Evolutionary conservation across 2,888 invertebrate species (phyloP).

Genomic region (Amphipyra berbera): DNA sequence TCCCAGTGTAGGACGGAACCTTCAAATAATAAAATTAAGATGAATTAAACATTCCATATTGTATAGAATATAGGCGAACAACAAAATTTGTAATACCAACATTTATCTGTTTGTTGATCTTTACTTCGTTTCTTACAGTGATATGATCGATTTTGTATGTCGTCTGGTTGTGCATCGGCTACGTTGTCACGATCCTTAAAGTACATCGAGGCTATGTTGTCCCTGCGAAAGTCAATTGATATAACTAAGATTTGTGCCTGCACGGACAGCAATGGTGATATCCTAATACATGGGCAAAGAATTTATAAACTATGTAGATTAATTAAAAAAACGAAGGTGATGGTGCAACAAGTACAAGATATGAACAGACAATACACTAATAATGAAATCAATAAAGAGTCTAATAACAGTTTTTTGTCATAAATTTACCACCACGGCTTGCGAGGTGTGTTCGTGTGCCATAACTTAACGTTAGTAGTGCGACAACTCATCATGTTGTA

Average conservation of each 20-base stretch:
- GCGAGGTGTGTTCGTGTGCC: constrained; percentile 69
- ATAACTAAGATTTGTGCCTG: not conserved
- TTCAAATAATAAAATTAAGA: constrained; percentile 21
- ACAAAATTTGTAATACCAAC: constrained; percentile 27
- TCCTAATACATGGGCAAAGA: too few species aligned
- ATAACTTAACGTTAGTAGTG: constrained; percentile 78
- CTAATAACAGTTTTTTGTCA: too few species aligned
- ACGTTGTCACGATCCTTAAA: constrained; percentile 57
- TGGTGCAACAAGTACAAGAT: too few species aligned
- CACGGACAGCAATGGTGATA: too few species aligned
- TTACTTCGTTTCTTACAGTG: constrained; percentile 35
- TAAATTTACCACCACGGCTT: constrained; percentile 82
- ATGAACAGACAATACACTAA: too few species aligned
- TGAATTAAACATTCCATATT: not conserved
- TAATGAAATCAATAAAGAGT: too few species aligned
- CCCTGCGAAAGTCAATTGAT: constrained; percentile 66
- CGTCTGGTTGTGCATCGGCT: constrained; percentile 8
- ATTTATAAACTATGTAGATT: too few species aligned
- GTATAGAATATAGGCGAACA: not conserved
- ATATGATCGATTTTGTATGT: constrained; percentile 16
- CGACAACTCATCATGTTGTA: constrained; percentile 79
- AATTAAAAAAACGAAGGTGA: too few species aligned
- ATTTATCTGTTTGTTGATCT: constrained; percentile 43
- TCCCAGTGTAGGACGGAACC: constrained; percentile 49
- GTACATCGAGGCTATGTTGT: constrained; percentile 75